These are phyloP conservation scores for Festucalex cinctus DNA, from an alignment of 2,113 vertebrate species.

Conservation along the genomic window DNA sequence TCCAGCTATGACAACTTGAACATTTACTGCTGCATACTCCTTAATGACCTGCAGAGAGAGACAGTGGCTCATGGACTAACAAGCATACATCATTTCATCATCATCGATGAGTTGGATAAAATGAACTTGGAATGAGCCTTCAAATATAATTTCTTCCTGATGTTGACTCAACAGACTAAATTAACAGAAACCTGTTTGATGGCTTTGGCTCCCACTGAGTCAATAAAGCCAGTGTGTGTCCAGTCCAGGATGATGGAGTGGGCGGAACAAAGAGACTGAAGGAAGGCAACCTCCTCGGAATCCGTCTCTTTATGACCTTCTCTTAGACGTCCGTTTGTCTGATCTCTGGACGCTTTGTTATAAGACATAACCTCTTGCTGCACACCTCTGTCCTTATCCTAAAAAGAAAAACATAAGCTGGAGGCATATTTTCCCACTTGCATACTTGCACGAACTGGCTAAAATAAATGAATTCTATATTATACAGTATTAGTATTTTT, in stretches of 20 bases:
- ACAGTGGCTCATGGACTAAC: neutral
- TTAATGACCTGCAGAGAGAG: slow-evolving; percentile 81
- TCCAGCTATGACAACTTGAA: slow-evolving; percentile 81
- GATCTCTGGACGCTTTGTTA: slow-evolving; percentile 16
- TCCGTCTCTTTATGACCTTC: slow-evolving; percentile 43
- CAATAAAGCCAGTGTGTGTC: slow-evolving; percentile 84
- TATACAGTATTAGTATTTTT: too few species aligned
- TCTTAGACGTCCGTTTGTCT: slow-evolving; percentile 70
- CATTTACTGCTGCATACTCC: slow-evolving; percentile 80
- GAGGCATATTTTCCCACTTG: neutral
- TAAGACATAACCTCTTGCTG: slow-evolving; percentile 74
- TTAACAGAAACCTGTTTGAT: slow-evolving; percentile 75
- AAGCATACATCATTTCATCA: neutral
- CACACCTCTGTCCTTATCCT: slow-evolving; percentile 71
- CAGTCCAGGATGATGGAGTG: slow-evolving; percentile 90
- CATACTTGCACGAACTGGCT: neutral
- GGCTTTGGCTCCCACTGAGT: slow-evolving; percentile 91
- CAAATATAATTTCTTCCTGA: neutral
- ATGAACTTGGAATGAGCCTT: neutral
- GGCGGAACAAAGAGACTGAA: slow-evolving; percentile 64
- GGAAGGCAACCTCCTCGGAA: slow-evolving; percentile 74
- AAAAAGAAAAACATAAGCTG: neutral
- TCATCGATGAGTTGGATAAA: neutral
- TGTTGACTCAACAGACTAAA: neutral
- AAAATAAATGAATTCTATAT: neutral